Evolutionary conservation across 2,113 vertebrate species (phyloP).

Genomic region (Hymenochirus boettgeri): DNA sequence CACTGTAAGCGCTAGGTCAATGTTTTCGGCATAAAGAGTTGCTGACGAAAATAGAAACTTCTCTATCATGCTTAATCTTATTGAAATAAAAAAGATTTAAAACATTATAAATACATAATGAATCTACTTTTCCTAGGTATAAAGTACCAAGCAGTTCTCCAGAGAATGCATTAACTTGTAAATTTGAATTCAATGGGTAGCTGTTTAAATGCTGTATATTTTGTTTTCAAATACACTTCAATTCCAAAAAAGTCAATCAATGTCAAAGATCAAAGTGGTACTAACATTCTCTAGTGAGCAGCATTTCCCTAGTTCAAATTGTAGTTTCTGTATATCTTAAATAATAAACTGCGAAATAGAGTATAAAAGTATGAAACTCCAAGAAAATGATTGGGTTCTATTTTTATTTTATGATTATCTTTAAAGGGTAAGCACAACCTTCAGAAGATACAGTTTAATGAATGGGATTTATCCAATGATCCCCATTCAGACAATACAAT

Average conservation of each 20-base stretch:
- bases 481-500: too few relatives aligned
- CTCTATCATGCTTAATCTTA: background rate
- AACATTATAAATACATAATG: slow-evolving; percentile 7
- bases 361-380: too few relatives aligned
- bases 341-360: too few relatives aligned
- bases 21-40: slow-evolving; percentile 36
- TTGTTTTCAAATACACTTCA: slow-evolving; percentile 10
- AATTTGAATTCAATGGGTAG: background rate
- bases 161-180: slow-evolving; percentile 12
- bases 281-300: too few relatives aligned
- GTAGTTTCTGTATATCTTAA: too few relatives aligned
- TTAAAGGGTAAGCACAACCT: too few relatives aligned
- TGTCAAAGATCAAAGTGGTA: background rate
- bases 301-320: too few relatives aligned
- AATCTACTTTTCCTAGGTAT: slow-evolving; percentile 3
- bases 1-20: slow-evolving; percentile 30
- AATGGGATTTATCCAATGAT: too few relatives aligned
- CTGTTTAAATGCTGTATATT: background rate
- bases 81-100: background rate
- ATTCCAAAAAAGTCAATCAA: background rate
- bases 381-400: too few relatives aligned
- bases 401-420: too few relatives aligned
- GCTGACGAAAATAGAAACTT: slow-evolving; percentile 29
- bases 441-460: too few relatives aligned
- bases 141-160: background rate